Evolutionary conservation across 2,113 vertebrate species (phyloP).

Genomic region (Chrysemys picta): DNA sequence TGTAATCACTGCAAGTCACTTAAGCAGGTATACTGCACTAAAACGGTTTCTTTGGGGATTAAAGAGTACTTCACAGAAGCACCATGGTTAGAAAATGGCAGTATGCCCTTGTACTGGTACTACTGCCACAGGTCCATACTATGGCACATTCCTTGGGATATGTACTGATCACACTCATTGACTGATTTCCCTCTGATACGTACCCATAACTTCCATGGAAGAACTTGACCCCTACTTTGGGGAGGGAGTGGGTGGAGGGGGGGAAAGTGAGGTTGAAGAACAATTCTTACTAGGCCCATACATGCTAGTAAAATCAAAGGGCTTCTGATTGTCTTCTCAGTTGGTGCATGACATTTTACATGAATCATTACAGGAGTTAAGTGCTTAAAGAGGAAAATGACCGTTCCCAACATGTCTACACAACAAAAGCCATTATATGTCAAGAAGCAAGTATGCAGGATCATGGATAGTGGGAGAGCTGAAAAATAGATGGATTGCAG

Average conservation of each 20-base stretch:
- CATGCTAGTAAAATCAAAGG: conserved; percentile 59
- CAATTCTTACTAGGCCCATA: background rate
- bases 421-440: conserved; percentile 57
- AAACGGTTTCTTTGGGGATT: background rate
- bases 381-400: conserved; percentile 58
- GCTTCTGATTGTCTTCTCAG: background rate
- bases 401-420: conserved; percentile 64
- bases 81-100: background rate
- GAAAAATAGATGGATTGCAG: conserved; percentile 42
- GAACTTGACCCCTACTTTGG: background rate
- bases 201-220: background rate
- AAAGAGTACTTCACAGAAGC: background rate
- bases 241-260: too few species aligned
- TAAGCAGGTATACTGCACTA: background rate
- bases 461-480: conserved; percentile 38
- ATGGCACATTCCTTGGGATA: background rate
- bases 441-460: conserved; percentile 18
- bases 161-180: background rate
- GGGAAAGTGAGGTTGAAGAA: background rate
- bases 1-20: background rate
- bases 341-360: conserved; percentile 10
- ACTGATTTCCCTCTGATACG: background rate
- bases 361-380: conserved; percentile 66
- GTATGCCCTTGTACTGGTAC: background rate
- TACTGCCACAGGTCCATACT: background rate